Base-by-base conservation (phyloP, 2,113 vertebrate species). In the Silurus meridionalis region DNA sequence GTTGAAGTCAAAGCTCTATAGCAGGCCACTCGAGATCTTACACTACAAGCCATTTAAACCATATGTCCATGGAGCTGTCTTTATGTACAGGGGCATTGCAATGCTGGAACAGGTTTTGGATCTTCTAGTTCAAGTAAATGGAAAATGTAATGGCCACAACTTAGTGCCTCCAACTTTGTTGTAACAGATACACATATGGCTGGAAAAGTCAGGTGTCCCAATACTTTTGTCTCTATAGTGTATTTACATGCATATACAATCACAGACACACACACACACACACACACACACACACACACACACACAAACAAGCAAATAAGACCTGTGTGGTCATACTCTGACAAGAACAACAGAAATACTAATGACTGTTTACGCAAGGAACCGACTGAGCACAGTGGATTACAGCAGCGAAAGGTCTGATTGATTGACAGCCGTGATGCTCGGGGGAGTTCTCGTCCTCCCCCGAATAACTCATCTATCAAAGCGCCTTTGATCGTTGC, bases 401-500 rank as follows among this genome's bases (percentile, higher is more conserved):
- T 82, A 83, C 23, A 66, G 79, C 61, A 52, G 15, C 37, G 71
- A 78, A 82, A 50, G 72, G 48, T 25, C 60, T 64, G 71, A 25
- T 28, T 88, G 23, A 78, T 60, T 83, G 84, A 89, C 86, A 89
- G 25, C 23, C 10, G 55, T 74, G 79, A 61, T 37, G 61, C 80
- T 80, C 84, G 5, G 52, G 37, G 28, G 85, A 60, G 83, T 72
- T 83, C 63, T 58, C 60, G 1, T 37, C 52, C 83, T 79, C n/a
- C 37, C 84, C 60, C 46, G 67, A 8, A 75, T 78, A 87, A 87
- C 83, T 77, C 71, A 28, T 71, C 85, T 75, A 87, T 85, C 86
- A 89, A 89, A 89, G 83, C 80, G 86, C 23, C 86, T 87, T 85
- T 87, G 80, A 87, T 89, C 86, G 60, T 7, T 11, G 28, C 84